phyloP scores from a whole-genome alignment of 2,797 vertebrate species.

The Bradypus variegatus region DNA sequence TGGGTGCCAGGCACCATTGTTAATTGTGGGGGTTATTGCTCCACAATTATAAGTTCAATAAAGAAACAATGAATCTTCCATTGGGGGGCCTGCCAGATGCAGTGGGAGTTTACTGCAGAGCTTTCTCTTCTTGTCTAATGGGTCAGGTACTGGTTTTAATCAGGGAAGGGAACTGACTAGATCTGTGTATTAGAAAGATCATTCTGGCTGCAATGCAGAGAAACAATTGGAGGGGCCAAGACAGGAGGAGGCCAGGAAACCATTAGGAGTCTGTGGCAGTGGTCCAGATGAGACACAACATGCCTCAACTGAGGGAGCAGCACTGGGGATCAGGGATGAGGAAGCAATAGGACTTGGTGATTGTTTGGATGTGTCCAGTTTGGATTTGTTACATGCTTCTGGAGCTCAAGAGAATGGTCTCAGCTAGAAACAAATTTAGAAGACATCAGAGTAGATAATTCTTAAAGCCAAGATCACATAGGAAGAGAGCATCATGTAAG shows the following conservation, averaged over 20 bases:
- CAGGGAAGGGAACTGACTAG: conserved; percentile 5
- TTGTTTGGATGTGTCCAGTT: not conserved
- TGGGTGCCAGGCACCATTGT: not conserved
- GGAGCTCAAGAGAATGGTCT: conserved; percentile 6
- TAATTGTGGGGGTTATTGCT: not conserved
- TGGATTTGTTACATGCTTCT: not conserved
- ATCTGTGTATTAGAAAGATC: not conserved
- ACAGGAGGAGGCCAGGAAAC: not conserved
- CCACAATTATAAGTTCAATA: not conserved
- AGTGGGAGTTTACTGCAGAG: not conserved
- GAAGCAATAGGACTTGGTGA: not conserved
- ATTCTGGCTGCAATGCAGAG: not conserved
- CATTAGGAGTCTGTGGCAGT: not conserved
- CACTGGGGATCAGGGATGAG: not conserved
- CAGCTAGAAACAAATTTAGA: not conserved
- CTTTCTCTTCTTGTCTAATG: not conserved
- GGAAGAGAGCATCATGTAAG: not conserved
- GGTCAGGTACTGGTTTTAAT: not conserved
- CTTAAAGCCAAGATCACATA: not conserved
- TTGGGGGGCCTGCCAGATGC: not conserved
- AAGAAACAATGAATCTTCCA: not conserved
- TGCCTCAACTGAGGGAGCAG: not conserved
- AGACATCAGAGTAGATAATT: not conserved
- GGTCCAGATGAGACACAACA: not conserved
- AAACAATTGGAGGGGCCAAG: not conserved